Conservation (phyloP, 2,797 vertebrate species). For the Syndactyla subalaris region DNA sequence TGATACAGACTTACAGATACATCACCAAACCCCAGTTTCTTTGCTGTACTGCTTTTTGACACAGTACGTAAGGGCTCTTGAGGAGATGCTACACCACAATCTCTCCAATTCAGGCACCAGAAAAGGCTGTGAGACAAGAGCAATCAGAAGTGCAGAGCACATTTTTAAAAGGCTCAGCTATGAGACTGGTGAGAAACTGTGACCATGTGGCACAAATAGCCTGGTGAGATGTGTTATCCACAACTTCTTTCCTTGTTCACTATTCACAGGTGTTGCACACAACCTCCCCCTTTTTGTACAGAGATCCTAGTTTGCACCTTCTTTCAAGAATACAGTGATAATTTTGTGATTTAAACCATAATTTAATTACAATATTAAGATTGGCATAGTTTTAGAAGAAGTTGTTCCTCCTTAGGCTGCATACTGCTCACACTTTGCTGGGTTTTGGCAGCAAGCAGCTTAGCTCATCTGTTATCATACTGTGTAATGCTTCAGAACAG, state of each 20-base stretch:
- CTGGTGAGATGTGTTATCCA: background rate
- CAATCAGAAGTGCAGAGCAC: background rate
- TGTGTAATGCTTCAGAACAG: background rate
- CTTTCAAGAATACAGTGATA: background rate
- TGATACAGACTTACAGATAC: background rate
- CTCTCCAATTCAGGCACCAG: background rate
- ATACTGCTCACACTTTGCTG: background rate
- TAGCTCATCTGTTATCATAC: background rate
- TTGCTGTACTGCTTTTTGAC: background rate
- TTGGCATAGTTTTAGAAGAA: background rate
- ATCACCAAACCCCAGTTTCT: background rate
- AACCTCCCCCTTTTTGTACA: background rate
- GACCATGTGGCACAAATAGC: background rate
- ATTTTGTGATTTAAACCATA: background rate
- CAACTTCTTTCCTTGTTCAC: background rate
- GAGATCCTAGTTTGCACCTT: background rate
- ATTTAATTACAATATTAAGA: background rate
- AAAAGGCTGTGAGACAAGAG: background rate
- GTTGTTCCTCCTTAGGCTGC: background rate
- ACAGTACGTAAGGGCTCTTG: background rate
- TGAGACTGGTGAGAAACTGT: background rate
- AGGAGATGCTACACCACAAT: background rate
- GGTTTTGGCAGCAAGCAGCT: background rate
- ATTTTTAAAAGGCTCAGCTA: background rate
- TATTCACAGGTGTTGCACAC: fast-evolving